Percentiles rank a stretch among this genome's conserved stretches.
phyloP scores from a whole-genome alignment of 2,888 invertebrate species.

The Nymphalis urticae region DNA sequence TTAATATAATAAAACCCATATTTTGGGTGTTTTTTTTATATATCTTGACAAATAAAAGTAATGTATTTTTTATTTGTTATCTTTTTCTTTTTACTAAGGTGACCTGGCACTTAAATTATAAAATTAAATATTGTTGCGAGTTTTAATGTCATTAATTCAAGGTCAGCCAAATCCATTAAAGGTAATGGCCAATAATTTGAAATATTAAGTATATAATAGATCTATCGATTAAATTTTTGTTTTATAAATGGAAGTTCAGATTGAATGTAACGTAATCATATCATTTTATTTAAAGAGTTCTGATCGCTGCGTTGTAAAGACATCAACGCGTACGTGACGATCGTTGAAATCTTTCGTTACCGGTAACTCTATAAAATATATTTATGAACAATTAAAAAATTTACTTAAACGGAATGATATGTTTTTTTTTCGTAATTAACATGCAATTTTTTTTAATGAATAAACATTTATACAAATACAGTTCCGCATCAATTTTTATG shows the following conservation, averaged over 20 bases:
- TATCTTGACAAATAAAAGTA: too few relatives aligned
- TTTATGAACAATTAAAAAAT: slow-evolving; percentile 7
- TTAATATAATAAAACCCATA: too few relatives aligned
- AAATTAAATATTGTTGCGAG: slow-evolving; percentile 12
- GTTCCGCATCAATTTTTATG: slow-evolving; percentile 42
- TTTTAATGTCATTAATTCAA: slow-evolving; percentile 18
- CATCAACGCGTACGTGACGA: slow-evolving; percentile 58
- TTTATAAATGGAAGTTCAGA: not conserved
- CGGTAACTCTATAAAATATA: slow-evolving; percentile 2
- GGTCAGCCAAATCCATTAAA: slow-evolving; percentile 22
- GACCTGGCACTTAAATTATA: not conserved
- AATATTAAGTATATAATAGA: slow-evolving; percentile 17
- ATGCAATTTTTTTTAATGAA: slow-evolving; percentile 36
- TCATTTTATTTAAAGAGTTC: slow-evolving; percentile 6
- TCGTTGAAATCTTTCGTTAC: slow-evolving; percentile 40
- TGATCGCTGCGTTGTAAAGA: slow-evolving; percentile 62
- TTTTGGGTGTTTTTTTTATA: too few relatives aligned
- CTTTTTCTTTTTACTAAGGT: too few relatives aligned
- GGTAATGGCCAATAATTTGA: slow-evolving; percentile 16
- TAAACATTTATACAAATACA: slow-evolving; percentile 38
- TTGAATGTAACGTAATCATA: slow-evolving; percentile 2
- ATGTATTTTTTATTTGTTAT: too few relatives aligned
- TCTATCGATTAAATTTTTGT: not conserved
- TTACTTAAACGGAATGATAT: slow-evolving; percentile 24
- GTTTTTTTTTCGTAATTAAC: slow-evolving; percentile 32